Base-by-base conservation (phyloP, 37 sponge, comb jelly and placozoan species). In the Theonella swinhoei region DNA sequence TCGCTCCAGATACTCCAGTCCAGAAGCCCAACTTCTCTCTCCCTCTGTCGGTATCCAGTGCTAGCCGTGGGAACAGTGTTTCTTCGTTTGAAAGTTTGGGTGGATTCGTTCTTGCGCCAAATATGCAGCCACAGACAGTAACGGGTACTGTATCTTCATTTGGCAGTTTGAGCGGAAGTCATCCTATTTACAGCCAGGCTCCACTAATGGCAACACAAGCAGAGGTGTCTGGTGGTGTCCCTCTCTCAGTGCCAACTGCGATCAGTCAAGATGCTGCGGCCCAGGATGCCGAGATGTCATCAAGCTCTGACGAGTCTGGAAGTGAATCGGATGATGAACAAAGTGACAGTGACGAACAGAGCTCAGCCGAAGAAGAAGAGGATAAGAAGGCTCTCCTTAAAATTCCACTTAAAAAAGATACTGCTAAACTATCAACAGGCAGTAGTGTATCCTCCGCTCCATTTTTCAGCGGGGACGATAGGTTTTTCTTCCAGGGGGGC, bases 301-400 rank as follows among this genome's bases (percentile, higher is more conserved):
- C 85, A 3, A 70, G 74, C 19, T 73, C 79, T 37, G 74, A 79
- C 70, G 70, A 77, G 29, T 82, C 83, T 29, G 78, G 73, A 17
- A 67, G 61, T 24, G 68, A 77, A 11, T 88, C 88, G 4, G 77
- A 68, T 67, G 67, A 70, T 24, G 83, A 77, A 32, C 54, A 69
- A 29, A 75, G 72, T 25, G 88, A 87, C 65, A 39, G 74, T 25
- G 81, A 80, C 3, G 67, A 61, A 20, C 30, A 8, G 0, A 24
- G 68, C 26, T 37, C n/a, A 39, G 26, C 14, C 3, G 65, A 63
- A 2, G 66, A 65, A 4, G 39, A 39, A n/a, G 42, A 33, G 38
- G 25, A 37, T 5, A 39, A 3, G 11, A 39, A 25, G 2, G 39
- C 8, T 22, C 54, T 14, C 11, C 7, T 20, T n/a, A 65, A 7